Base-by-base conservation (phyloP, 2,888 invertebrate species). In the Pristionchus arcanus region DNA sequence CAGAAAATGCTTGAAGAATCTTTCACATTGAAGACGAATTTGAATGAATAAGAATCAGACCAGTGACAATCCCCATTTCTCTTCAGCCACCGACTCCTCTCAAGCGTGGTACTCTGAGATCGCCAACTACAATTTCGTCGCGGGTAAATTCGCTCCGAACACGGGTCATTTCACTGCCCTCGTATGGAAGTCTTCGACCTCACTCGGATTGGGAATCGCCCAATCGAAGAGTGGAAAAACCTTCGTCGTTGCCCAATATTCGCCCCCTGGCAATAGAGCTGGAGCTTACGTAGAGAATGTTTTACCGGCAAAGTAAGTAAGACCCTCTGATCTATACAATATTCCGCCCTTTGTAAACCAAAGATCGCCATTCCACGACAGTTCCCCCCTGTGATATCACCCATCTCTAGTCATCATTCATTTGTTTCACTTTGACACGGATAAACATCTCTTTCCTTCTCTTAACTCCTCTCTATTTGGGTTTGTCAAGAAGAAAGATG, bases 81-180 rank as follows among this genome's bases (percentile, higher is more conserved):
- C 19, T 85, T 37, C 55, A 87, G 87, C 87, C 13, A 71, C 34
- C 0, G 87, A 34, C 9, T 31, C 71, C 19, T 28, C 49, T n/a
- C 31, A 25, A 31, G 49, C 71, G 0, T 87, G 87, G 87, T 87
- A 87, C 34, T 42, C 11, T 16, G 87, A 87, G 59, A 71, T 87
- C 28, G n/a, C 42, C 7, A 28, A 71, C 21, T 87, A 87, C 28
- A n/a, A 68, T 21, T 87, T 71, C 71, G 49, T 31, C 0, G 31
- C 21, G 7, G 71, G 71, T 9, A 25, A 16, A 31, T 87, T 87
- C 71, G 21, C 71, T 21, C 31, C 53, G 1, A 34, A 28, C 21
- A 71, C 87, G 49, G 87, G 87, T 28, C 87, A 87, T 31, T 87
- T 87, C 71, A 87, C 87, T 53, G 87, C 71, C 3, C 31, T 87